phyloP scores from a whole-genome alignment of 2,113 vertebrate species.

The Neomonachus schauinslandi region DNA sequence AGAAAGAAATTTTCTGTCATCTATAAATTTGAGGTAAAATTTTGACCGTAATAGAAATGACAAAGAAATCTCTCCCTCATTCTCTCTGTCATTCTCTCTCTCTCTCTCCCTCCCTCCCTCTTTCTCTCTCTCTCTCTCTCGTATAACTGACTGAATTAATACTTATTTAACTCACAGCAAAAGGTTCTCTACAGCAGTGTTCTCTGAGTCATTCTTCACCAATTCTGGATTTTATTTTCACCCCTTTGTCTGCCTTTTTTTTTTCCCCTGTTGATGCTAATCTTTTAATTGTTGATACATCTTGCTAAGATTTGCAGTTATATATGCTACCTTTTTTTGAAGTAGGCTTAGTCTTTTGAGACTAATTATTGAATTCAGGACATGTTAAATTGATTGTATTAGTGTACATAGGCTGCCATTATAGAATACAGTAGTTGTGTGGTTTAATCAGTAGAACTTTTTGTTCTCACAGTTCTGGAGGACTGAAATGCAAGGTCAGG shows the following conservation, averaged over 20 bases:
- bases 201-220: slow-evolving; percentile 28
- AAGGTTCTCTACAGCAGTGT: background rate
- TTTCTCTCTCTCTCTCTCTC: background rate
- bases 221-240: background rate
- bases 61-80: background rate
- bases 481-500: background rate
- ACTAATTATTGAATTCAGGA: slow-evolving; percentile 39
- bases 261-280: background rate
- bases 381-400: slow-evolving; percentile 17
- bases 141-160: slow-evolving; percentile 41
- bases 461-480: background rate
- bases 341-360: slow-evolving; percentile 24
- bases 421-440: background rate
- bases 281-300: slow-evolving; percentile 28
- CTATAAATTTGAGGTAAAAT: background rate
- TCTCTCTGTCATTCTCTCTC: too few species aligned
- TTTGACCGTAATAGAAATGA: background rate
- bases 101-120: background rate
- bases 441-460: background rate
- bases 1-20: slow-evolving; percentile 16
- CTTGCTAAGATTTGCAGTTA: slow-evolving; percentile 25
- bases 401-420: background rate
- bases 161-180: slow-evolving; percentile 42
- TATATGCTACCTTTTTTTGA: background rate
- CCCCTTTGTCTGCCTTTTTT: background rate